These are phyloP conservation scores for Sebastes kiyomatsui DNA, from an alignment of 2,797 vertebrate genomes.

Conservation along the genomic window DNA sequence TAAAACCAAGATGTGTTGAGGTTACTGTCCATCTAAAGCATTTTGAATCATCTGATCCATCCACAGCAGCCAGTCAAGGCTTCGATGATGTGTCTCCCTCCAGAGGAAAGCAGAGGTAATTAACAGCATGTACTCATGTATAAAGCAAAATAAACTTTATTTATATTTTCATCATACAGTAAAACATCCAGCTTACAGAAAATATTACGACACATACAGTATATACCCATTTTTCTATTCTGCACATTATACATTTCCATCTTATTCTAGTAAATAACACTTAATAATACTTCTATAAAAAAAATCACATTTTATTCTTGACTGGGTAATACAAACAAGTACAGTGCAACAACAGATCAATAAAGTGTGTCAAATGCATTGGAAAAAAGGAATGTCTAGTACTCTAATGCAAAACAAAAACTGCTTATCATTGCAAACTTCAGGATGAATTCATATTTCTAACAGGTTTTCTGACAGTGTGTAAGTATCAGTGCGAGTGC, in stretches of 20 bases:
- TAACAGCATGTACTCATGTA: not conserved
- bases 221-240: not conserved
- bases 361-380: not conserved
- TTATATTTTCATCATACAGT: constrained; percentile 14
- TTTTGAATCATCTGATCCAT: not conserved
- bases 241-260: not conserved
- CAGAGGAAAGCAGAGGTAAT: constrained; percentile 46
- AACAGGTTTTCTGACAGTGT: not conserved
- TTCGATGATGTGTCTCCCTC: constrained; percentile 50
- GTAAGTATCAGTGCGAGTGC: not conserved
- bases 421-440: not conserved
- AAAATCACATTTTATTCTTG: not conserved
- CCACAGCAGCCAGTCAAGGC: not conserved
- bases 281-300: not conserved
- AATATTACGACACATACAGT: not conserved
- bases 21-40: not conserved
- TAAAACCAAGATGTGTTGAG: no score
- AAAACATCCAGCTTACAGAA: not conserved
- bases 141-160: constrained; percentile 67
- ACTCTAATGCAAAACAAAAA: not conserved
- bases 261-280: not conserved
- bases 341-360: not conserved
- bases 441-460: not conserved
- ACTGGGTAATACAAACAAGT: not conserved
- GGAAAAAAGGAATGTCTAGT: not conserved